Evolutionary conservation across 2,113 vertebrate species (phyloP).

Genomic region (Dunckerocampus dactyliophorus): DNA sequence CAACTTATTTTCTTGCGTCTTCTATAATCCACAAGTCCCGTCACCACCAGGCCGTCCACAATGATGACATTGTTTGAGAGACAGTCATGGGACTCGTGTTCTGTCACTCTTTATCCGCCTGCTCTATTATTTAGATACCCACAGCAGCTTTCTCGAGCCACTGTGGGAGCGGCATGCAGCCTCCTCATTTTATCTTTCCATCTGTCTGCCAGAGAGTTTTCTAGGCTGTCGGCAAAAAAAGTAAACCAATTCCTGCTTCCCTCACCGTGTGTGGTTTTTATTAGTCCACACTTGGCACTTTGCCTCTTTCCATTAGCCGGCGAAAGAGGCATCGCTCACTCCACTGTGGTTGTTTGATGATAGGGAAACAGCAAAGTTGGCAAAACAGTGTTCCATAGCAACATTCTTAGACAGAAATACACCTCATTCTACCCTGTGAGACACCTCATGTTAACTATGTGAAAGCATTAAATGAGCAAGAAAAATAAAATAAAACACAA

Average conservation of each 20-base stretch:
- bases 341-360: conserved; percentile 45
- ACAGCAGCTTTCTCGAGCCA: background rate
- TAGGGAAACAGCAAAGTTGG: conserved; percentile 37
- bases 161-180: background rate
- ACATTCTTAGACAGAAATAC: conserved; percentile 29
- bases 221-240: background rate
- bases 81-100: conserved; percentile 52
- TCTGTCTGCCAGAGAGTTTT: conserved; percentile 7
- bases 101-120: conserved; percentile 14
- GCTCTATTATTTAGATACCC: conserved; percentile 17
- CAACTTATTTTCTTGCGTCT: conserved; percentile 25
- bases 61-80: conserved; percentile 55
- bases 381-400: conserved; percentile 46
- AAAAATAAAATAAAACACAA: background rate
- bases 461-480: background rate
- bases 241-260: conserved; percentile 14
- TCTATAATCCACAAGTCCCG: conserved; percentile 34
- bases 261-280: conserved; percentile 43
- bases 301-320: conserved; percentile 48
- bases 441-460: too few relatives aligned
- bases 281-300: conserved; percentile 43
- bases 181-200: conserved; percentile 1
- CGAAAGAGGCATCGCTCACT: conserved; percentile 30
- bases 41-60: conserved; percentile 60
- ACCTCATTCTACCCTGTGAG: too few relatives aligned